Base-by-base conservation (phyloP, 2,797 vertebrate species). In the Hippoglossus hippoglossus region DNA sequence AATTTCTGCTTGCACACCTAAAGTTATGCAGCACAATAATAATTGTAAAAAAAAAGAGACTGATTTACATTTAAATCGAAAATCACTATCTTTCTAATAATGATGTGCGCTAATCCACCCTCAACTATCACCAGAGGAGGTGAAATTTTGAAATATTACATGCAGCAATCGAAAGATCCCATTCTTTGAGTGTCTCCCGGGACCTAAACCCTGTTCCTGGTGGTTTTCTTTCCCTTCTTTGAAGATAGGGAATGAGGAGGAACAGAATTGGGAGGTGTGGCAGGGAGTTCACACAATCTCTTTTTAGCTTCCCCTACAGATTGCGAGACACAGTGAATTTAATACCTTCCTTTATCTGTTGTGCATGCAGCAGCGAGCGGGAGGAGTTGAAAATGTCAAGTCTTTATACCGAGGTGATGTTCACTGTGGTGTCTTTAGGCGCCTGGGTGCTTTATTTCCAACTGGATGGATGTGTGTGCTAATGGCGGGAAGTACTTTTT, bases 11-110 rank as follows among this genome's bases (percentile, higher is more conserved):
- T 69, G 58, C 50, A 73, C 52, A 79, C 58, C 73, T 80, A 64
- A 87, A 89, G 79, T 90, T 88, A 86, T 79, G 73, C 82, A 78
- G 83, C 71, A 84, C 82, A 87, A 86, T 81, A 87, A 89, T 92
- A 88, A 92, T 90, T 82, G 72, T 88, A 84, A 83, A 77, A 84
- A 77, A 84, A 79, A 81, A 73, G 52, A 74, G 47, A 74, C 83
- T 87, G 86, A 94, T 94, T 94, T 93, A 91, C 92, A 94, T 94
- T 93, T 94, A 93, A 93, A 94, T 94, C 72, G 87, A 93, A 94
- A 93, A 89, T 90, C 87, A 68, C 83, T 88, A 87, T 93, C 91
- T 87, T 89, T 78, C 85, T 89, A 79, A 94, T 92, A 93, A 92
- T 91, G 86, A 92, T 87, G 82, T 89, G 77, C 73, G 80, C 87